Evolutionary conservation across 2,888 invertebrate species (phyloP).

Genomic region (Dysmachus trigonus): DNA sequence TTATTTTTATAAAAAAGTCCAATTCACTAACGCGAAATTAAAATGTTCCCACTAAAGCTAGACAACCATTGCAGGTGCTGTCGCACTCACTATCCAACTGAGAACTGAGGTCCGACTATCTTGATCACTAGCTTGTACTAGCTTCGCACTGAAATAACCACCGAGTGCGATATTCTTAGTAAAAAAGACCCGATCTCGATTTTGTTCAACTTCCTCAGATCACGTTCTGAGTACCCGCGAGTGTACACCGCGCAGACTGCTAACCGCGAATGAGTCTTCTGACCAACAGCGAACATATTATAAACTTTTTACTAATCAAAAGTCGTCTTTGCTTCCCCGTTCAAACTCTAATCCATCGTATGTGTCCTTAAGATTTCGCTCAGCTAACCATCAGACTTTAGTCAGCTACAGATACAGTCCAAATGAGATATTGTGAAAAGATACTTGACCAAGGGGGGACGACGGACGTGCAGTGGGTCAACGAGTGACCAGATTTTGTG

Average conservation of each 20-base stretch:
- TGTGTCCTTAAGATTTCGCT: constrained; percentile 30
- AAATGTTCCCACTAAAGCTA: neutral
- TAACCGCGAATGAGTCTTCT: constrained; percentile 33
- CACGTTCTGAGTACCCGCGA: neutral
- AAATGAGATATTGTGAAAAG: neutral
- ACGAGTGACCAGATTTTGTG: neutral
- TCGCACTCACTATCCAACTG: neutral
- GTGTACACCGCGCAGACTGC: constrained; percentile 8
- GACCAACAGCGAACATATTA: constrained; percentile 16
- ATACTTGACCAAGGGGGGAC: neutral
- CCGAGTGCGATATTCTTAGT: neutral
- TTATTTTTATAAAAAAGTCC: neutral
- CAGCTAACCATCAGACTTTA: neutral
- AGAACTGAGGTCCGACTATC: neutral
- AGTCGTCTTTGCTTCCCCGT: neutral
- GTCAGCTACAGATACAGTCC: neutral
- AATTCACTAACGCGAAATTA: neutral
- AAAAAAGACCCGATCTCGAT: neutral
- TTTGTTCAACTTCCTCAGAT: neutral
- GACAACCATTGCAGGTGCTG: neutral
- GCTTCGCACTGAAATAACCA: neutral
- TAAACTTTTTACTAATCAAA: constrained; percentile 29
- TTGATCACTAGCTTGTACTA: neutral
- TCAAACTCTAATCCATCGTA: neutral
- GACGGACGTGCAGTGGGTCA: neutral